A percentile compares a stretch with the other conserved stretches of the same genome.
Conservation (phyloP, 2,888 invertebrate genomes). For the Drosophila demipolita region DNA sequence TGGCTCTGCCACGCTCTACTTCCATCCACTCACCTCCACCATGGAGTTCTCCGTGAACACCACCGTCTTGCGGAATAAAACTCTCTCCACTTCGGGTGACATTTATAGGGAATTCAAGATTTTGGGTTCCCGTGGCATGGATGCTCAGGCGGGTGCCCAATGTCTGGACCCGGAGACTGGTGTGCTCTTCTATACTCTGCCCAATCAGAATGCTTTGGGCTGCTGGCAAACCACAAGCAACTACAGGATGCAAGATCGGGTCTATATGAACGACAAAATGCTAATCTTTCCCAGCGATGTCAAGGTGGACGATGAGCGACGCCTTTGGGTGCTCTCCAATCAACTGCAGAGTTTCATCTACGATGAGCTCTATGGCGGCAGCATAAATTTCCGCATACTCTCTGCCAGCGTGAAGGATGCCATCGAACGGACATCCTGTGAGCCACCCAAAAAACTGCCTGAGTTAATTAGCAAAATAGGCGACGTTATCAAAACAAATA, state of each 20-base stretch:
- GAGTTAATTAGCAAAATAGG: conserved; percentile 87
- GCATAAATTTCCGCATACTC: conserved; percentile 90
- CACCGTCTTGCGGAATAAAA: conserved; percentile 88
- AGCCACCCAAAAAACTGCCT: conserved; percentile 86
- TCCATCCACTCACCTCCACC: conserved; percentile 92
- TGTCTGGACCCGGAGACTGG: conserved; percentile 90
- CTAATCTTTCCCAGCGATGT: conserved; percentile 92
- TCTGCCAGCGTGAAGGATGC: conserved; percentile 89
- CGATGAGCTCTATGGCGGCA: conserved; percentile 87
- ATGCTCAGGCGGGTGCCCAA: conserved; percentile 90
- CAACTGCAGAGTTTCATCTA: conserved; percentile 90
- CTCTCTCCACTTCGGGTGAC: conserved; percentile 85
- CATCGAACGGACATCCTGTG: conserved; percentile 90
- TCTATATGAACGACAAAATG: conserved; percentile 89
- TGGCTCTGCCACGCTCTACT: conserved; percentile 90
- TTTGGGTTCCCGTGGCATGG: conserved; percentile 89
- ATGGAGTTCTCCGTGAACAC: conserved; percentile 92
- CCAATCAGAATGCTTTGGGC: conserved; percentile 91
- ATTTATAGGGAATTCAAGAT: conserved; percentile 89
- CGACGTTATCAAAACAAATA: conserved; percentile 85
- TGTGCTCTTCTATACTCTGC: conserved; percentile 90
- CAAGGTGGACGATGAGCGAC: conserved; percentile 90
- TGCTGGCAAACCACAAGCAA: conserved; percentile 91
- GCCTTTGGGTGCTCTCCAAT: conserved; percentile 91
- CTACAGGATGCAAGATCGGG: conserved; percentile 89